Evolutionary conservation across 2,113 vertebrate genomes (phyloP).

Genomic region (Sus scrofa): DNA sequence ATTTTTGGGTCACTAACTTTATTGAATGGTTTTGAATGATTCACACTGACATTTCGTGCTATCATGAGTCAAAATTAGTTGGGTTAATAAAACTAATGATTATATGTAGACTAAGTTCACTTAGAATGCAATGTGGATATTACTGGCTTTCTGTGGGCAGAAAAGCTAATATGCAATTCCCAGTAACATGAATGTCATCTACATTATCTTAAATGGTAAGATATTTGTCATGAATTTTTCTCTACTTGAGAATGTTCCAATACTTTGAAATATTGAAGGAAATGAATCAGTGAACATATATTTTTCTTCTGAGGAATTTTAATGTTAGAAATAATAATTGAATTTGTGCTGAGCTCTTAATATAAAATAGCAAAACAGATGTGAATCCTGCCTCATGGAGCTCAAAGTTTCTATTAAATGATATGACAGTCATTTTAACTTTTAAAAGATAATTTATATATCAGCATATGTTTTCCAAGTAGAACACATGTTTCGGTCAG

Average conservation of each 20-base stretch:
- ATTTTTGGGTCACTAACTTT: neutral
- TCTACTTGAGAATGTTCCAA: neutral
- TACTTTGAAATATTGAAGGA: neutral
- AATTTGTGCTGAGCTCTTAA: neutral
- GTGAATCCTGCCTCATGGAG: neutral
- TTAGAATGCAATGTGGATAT: neutral
- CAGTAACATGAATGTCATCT: neutral
- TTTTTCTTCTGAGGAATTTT: constrained; percentile 21
- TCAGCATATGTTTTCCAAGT: constrained; percentile 14
- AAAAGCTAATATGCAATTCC: neutral
- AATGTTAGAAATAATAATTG: neutral
- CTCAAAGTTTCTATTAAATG: neutral
- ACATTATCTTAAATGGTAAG: neutral
- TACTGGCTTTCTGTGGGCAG: neutral
- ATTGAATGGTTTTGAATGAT: constrained; percentile 30
- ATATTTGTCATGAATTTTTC: neutral
- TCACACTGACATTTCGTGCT: neutral
- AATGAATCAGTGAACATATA: neutral
- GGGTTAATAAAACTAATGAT: neutral
- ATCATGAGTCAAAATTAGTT: constrained; percentile 6
- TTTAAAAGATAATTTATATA: neutral
- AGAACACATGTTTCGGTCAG: neutral
- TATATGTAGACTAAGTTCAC: neutral
- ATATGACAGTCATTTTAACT: neutral
- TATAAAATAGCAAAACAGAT: neutral